Base-by-base conservation (phyloP, 2,797 vertebrate species). In the Propithecus perrieri region DNA sequence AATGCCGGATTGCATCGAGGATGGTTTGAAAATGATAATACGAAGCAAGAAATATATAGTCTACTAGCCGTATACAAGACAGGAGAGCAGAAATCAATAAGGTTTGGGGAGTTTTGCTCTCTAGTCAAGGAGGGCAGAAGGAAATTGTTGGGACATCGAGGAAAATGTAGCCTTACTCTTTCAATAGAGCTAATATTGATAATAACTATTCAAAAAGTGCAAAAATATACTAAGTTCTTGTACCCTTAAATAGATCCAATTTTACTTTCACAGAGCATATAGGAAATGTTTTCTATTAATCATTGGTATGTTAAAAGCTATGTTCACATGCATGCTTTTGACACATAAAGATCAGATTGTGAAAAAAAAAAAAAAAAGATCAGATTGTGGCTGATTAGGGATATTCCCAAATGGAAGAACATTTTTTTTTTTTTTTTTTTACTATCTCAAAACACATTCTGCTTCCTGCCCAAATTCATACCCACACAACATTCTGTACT, bases 301-400 rank as follows among this genome's bases (percentile, higher is more conserved):
- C 48, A 67, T 7, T 53, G 30, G 50, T 81, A 63, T 91, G 91
- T 92, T 81, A 18, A 88, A 97, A 97, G 48, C 17, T 83, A 46
- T 33, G 13, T 41, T 94, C 74, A 81, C 30, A 85, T 3, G 10
- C 35, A 72, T 11, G n/a, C 15, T 86, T 94, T 50, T 71, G 48
- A 80, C 28, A 35, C 1, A 18, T 28, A 48, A 53, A 96, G 76
- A 87, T 80, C 55, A 84, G 78, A 76, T 2, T 35, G 28, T 79
- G 43, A 38, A 38, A 38, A 38, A 38, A 38, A 38, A 38, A 38
- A 38, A 38, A 38, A 38, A 48, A 53, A 96, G 76, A 87, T 80
- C 55, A 80, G 78, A 76, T 2, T 35, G 28, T 79, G 43, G n/a
- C 67, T 94, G 81, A 86, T 79, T 67, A 10, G 2, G 8, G 74